Conservation (phyloP, 2,888 invertebrate genomes). For the Poecilus cupreus region DNA sequence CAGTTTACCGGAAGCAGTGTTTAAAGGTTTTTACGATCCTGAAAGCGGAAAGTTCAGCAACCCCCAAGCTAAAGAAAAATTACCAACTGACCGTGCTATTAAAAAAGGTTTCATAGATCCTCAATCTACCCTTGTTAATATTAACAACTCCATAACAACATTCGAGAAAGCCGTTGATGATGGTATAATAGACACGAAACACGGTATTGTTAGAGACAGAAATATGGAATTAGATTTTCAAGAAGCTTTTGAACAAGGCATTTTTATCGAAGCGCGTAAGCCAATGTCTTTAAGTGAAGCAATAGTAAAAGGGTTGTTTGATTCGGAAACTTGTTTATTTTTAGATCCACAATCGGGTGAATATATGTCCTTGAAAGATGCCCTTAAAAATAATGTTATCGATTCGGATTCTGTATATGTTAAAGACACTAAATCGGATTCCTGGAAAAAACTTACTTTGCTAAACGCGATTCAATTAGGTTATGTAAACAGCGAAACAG, state of each 20-base stretch:
- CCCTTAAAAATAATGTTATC: constrained; percentile 86
- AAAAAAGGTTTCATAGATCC: constrained; percentile 89
- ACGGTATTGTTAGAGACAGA: constrained; percentile 80
- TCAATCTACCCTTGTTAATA: constrained; percentile 88
- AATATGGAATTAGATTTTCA: constrained; percentile 84
- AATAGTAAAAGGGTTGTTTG: constrained; percentile 86
- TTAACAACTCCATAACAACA: constrained; percentile 86
- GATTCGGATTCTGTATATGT: constrained; percentile 90
- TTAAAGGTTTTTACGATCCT: constrained; percentile 92
- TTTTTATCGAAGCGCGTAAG: constrained; percentile 86
- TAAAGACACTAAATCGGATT: constrained; percentile 84
- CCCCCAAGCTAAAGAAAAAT: constrained; percentile 85
- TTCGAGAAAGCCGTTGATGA: constrained; percentile 88
- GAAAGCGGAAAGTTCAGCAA: constrained; percentile 88
- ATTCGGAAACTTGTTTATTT: constrained; percentile 86
- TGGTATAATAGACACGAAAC: constrained; percentile 84
- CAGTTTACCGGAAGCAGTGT: constrained; percentile 91
- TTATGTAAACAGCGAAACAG: constrained; percentile 83
- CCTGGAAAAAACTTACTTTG: constrained; percentile 86
- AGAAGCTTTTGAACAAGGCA: constrained; percentile 89
- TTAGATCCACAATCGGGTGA: constrained; percentile 88
- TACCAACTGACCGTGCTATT: constrained; percentile 89
- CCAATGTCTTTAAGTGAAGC: constrained; percentile 89
- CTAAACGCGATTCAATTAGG: constrained; percentile 85
- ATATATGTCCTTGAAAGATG: constrained; percentile 86